phyloP scores from a whole-genome alignment of 1,140 invertebrate species.

The Lutraria rhynchaena region DNA sequence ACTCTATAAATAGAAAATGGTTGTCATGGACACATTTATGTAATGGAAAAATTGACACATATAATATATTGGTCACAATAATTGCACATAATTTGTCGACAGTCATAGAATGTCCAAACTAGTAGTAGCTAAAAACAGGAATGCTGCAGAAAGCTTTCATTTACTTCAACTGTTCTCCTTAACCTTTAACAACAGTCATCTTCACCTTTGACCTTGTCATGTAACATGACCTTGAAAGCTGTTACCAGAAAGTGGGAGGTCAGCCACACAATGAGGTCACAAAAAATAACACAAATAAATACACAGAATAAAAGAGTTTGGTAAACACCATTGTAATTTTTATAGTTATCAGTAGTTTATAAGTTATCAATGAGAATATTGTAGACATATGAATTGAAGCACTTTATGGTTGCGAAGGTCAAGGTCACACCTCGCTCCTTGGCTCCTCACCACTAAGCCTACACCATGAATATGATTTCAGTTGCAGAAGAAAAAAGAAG shows the following conservation, averaged over 20 bases:
- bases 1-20: constrained; percentile 38
- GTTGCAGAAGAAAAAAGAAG: neutral
- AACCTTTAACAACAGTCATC: neutral
- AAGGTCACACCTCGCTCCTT: neutral
- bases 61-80: constrained; percentile 30
- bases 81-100: constrained; percentile 8
- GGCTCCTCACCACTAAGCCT: neutral
- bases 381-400: neutral
- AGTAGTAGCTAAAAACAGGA: constrained; percentile 18
- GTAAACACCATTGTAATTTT: neutral
- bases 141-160: constrained; percentile 33
- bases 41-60: constrained; percentile 31
- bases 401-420: neutral
- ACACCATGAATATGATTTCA: neutral
- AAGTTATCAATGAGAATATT: neutral
- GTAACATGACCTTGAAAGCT: neutral
- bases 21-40: constrained; percentile 30
- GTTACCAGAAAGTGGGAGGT: neutral
- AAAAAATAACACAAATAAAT: neutral
- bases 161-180: neutral
- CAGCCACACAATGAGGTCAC: neutral
- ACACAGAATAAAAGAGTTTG: neutral
- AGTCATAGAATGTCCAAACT: constrained; percentile 1
- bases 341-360: neutral
- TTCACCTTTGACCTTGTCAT: neutral